These are phyloP conservation scores for Gonocerus acuteangulatus DNA, from an alignment of 2,888 invertebrate genomes.

Conservation along the genomic window DNA sequence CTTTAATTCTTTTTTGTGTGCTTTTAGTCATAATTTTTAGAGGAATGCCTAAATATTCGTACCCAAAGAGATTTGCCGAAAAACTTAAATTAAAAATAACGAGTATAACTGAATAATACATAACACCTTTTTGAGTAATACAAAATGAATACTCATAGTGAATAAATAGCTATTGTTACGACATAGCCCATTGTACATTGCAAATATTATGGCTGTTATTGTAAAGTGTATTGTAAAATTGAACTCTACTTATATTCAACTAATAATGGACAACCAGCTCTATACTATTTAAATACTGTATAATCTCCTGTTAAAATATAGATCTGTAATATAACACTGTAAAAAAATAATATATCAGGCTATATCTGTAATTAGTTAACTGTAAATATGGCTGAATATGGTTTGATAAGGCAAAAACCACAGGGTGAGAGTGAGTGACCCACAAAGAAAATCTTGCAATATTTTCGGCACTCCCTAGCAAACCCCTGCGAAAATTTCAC, in stretches of 20 bases:
- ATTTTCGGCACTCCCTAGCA: neutral
- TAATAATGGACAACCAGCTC: slow-evolving; percentile 21
- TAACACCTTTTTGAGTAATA: neutral
- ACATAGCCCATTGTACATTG: slow-evolving; percentile 17
- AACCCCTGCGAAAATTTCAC: slow-evolving; percentile 12
- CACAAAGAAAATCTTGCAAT: neutral
- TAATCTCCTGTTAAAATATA: slow-evolving; percentile 27
- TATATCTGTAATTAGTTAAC: slow-evolving; percentile 17
- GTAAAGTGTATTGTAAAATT: slow-evolving; percentile 19
- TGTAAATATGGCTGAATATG: slow-evolving; percentile 8
- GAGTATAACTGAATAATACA: neutral
- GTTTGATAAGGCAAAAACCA: slow-evolving; percentile 15
- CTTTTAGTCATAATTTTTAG: neutral
- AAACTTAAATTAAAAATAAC: neutral
- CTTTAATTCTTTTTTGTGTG: neutral
- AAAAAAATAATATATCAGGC: slow-evolving; percentile 25
- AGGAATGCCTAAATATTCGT: neutral
- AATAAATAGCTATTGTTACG: neutral
- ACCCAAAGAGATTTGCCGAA: neutral
- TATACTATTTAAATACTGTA: slow-evolving; percentile 20
- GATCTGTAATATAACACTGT: slow-evolving; percentile 27
- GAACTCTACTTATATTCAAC: slow-evolving; percentile 21
- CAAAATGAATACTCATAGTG: slow-evolving; percentile 1
- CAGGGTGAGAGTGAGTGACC: neutral
- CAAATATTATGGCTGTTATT: slow-evolving; percentile 16